Conservation (phyloP, 1,140 invertebrate genomes). For the Ganaspis sp. region DNA sequence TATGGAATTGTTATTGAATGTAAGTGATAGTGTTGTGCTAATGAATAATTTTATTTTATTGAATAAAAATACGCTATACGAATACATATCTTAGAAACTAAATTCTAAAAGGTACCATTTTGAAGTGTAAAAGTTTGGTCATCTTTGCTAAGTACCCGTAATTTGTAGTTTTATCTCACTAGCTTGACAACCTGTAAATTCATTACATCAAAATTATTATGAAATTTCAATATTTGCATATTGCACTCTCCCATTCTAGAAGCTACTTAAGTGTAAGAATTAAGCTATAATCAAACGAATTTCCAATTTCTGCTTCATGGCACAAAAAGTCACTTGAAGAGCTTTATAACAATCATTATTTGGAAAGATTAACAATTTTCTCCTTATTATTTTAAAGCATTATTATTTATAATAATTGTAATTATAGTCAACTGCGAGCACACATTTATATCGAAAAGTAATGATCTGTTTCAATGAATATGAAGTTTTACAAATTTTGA, state of each 20-base stretch:
- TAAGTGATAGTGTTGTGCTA: no score
- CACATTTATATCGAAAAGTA: no score
- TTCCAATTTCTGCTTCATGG: neutral
- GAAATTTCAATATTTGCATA: neutral
- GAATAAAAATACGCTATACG: neutral
- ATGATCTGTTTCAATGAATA: no score
- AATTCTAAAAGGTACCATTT: constrained; percentile 69
- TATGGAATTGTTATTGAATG: no score
- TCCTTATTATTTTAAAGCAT: no score
- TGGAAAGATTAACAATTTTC: no score
- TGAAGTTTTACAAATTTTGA: no score
- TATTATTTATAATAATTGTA: no score
- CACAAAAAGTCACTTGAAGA: neutral
- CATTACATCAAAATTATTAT: neutral
- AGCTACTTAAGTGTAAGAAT: constrained; percentile 5
- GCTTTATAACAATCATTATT: neutral
- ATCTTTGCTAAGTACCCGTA: constrained; percentile 38
- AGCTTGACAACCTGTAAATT: constrained; percentile 15
- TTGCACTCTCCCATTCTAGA: neutral
- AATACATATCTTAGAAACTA: constrained; percentile 28
- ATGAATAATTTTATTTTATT: no score
- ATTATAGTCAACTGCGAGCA: no score
- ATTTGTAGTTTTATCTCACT: neutral
- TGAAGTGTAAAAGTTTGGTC: constrained; percentile 69
- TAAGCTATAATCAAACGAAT: neutral